Evolutionary conservation across 2,888 invertebrate genomes (phyloP).

Genomic region (Tanypteryx hageni): DNA sequence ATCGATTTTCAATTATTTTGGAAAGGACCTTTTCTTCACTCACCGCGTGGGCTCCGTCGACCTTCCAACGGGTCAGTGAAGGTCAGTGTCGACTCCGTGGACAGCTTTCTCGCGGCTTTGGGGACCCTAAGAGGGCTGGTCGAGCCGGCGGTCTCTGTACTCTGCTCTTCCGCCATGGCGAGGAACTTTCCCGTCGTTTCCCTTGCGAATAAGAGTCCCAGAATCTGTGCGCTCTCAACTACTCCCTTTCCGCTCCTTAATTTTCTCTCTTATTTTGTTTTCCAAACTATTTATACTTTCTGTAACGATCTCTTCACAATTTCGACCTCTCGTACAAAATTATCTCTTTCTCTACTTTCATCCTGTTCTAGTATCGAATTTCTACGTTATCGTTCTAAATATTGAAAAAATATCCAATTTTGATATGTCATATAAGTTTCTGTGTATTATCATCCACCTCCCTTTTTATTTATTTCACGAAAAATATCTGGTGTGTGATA

Average conservation of each 20-base stretch:
- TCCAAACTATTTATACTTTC: background rate
- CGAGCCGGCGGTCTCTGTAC: background rate
- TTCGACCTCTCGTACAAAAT: background rate
- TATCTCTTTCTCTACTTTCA: background rate
- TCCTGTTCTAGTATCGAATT: background rate
- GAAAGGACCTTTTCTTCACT: background rate
- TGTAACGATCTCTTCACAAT: background rate
- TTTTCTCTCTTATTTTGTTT: background rate
- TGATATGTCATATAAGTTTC: too few species aligned
- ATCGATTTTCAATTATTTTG: background rate
- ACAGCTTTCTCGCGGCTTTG: constrained; percentile 23
- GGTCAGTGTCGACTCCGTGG: constrained; percentile 56
- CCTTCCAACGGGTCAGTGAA: constrained; percentile 60
- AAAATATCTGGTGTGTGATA: too few species aligned
- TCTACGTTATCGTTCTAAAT: too few species aligned
- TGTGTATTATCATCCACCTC: too few species aligned
- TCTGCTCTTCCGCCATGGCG: constrained; percentile 27
- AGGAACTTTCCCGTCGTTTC: background rate
- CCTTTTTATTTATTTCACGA: too few species aligned
- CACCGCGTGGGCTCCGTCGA: constrained; percentile 50
- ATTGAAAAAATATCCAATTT: too few species aligned
- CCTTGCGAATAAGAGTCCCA: background rate
- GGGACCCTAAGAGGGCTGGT: constrained; percentile 46
- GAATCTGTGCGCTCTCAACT: background rate
- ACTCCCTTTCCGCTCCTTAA: background rate